Evolutionary conservation across 2,113 vertebrate genomes (phyloP).

Genomic region (Callaeas wilsoni): DNA sequence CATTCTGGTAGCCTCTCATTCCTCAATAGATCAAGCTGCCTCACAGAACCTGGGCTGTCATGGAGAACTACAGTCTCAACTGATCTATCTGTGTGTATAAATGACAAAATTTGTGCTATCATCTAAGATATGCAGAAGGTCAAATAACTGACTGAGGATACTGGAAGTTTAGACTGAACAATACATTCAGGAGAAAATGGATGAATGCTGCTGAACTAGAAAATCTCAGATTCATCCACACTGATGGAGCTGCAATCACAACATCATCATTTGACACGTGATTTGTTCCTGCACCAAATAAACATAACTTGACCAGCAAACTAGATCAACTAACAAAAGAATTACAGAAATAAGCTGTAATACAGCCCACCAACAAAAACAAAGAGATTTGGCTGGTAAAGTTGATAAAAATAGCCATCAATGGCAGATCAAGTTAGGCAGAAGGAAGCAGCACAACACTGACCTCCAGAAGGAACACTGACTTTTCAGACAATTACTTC

Average conservation of each 20-base stretch:
- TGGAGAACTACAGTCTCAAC: neutral
- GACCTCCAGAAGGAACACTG: neutral
- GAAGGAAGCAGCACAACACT: neutral
- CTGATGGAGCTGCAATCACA: neutral
- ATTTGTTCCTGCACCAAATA: neutral
- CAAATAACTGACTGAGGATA: neutral
- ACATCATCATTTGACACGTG: neutral
- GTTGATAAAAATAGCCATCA: neutral
- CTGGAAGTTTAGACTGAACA: neutral
- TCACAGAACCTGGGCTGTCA: neutral
- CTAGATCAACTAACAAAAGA: neutral
- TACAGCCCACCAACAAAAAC: neutral
- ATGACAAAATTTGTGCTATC: neutral
- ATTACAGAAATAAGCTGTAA: neutral
- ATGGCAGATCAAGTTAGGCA: neutral
- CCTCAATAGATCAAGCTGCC: neutral
- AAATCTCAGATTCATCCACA: neutral
- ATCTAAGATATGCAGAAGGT: neutral
- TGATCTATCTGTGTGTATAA: neutral
- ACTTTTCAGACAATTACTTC: neutral
- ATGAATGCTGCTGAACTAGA: neutral
- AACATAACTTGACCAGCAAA: neutral
- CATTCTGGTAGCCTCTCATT: neutral
- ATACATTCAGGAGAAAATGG: neutral
- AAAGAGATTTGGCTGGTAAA: neutral